Evolutionary conservation across 1,140 invertebrate genomes (phyloP), one percentile per base, ranked within the genome.

Genomic region (Megalonaias nervosa): DNA sequence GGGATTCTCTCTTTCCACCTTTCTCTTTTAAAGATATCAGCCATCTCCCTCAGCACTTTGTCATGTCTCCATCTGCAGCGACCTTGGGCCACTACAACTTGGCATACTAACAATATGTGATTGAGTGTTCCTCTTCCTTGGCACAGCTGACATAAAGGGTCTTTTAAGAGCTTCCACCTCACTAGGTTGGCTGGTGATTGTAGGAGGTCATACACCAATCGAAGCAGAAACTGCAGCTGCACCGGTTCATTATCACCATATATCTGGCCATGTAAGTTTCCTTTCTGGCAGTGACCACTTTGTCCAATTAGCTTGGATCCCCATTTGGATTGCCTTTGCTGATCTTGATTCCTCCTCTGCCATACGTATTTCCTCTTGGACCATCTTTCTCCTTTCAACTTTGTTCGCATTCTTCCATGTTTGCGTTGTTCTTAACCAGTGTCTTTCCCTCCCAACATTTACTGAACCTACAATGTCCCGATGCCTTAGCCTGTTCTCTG

Each of bases 161-260:
- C 60, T 64, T 78, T 58, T 19, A 23, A n/a, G 6, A 77, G 19
- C 59, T 64, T 67, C 75, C 76, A 74, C 19, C 48, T 21, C 11
- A 73, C 26, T n/a, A 81, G 58, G 56, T 75, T 77, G 66, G 69
- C 23, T n/a, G 71, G 67, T 58, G 55, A 57, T 55, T 67, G 80
- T 19, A 62, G 58, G 23, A 21, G 66, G 61, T 77, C 71, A 26
- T 77, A 73, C 17, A 77, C 71, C 59, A 62, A 71, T 31, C 68
- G 15, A 31, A 81, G 71, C 12, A 77, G 61, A 58, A 78, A 78
- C 26, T 31, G 26, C 2, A 31, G 26, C 26, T 31, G 26, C 26
- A 31, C 26, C 4, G 26, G 26, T 31, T 31, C 26, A 31, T 31
- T n/a, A 31, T 31, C 26, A 31, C 26, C 26, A 31, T 31, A 31